These are phyloP conservation scores for Brachyhypopomus gauderio DNA, from an alignment of 2,113 vertebrate genomes.

Conservation along the genomic window DNA sequence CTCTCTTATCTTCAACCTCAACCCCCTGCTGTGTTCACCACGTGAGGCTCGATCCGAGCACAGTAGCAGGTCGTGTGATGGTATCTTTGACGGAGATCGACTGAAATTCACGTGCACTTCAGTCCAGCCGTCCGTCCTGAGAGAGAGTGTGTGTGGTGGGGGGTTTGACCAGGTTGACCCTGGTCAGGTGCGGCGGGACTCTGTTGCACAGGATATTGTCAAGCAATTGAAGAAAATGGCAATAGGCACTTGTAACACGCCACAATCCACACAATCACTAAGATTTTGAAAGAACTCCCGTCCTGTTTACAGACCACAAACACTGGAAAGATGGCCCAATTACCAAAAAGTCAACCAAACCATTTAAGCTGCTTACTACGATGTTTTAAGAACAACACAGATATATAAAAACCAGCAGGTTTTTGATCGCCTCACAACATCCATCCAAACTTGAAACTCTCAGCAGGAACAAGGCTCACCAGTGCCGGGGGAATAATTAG, in stretches of 20 bases:
- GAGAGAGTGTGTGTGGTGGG: neutral
- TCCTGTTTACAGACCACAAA: slow-evolving; percentile 11
- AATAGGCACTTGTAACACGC: slow-evolving; percentile 7
- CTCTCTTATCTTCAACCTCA: slow-evolving; percentile 19
- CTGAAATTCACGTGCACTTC: slow-evolving; percentile 16
- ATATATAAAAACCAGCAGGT: neutral
- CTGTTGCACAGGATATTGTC: neutral
- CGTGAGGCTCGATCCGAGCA: neutral
- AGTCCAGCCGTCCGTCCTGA: neutral
- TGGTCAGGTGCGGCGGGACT: neutral
- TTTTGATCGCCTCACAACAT: neutral
- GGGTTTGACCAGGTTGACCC: slow-evolving; percentile 31
- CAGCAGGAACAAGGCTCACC: neutral
- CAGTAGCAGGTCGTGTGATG: slow-evolving; percentile 24
- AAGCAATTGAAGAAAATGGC: neutral
- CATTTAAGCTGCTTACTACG: neutral
- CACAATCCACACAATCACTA: no score
- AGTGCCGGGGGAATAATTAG: neutral
- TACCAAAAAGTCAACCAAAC: no score
- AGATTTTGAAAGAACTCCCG: neutral
- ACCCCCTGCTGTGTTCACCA: slow-evolving; percentile 4
- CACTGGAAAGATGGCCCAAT: no score
- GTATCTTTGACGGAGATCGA: neutral
- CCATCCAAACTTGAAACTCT: neutral
- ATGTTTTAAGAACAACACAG: neutral